Conservation (phyloP, 2,888 invertebrate genomes). For the Psylliodes chrysocephalus region DNA sequence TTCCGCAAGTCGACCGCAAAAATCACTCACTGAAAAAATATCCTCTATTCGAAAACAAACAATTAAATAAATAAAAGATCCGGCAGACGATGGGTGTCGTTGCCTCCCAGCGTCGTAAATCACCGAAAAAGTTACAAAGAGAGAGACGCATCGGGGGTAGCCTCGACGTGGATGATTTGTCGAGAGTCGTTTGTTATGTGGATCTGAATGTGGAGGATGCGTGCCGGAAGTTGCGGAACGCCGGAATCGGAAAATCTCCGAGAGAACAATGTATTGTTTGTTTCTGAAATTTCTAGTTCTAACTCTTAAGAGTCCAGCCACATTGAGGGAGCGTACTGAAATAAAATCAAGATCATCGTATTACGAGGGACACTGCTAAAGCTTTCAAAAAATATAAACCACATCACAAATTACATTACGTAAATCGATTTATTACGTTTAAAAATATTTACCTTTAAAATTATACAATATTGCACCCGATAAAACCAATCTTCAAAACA, state of each 20-base stretch:
- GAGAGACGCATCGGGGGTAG: slow-evolving; percentile 30
- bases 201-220: slow-evolving; percentile 44
- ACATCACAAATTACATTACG: no score
- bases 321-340: no score
- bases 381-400: no score
- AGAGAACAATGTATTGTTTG: background rate
- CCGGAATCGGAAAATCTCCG: slow-evolving; percentile 45
- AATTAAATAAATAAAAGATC: slow-evolving; percentile 62
- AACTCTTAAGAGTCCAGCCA: no score
- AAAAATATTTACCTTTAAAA: no score
- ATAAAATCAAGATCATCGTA: no score
- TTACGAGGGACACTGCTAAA: no score
- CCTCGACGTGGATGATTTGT: slow-evolving; percentile 57
- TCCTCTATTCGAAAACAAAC: slow-evolving; percentile 55
- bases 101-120: slow-evolving; percentile 44
- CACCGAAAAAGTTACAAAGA: slow-evolving; percentile 47
- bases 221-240: slow-evolving; percentile 52
- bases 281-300: background rate
- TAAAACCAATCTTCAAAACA: no score
- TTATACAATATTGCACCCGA: no score
- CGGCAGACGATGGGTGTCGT: slow-evolving; percentile 49
- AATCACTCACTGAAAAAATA: slow-evolving; percentile 56
- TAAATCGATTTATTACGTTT: no score
- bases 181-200: slow-evolving; percentile 60
- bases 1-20: slow-evolving; percentile 54